Percentiles rank a stretch among this genome's conserved stretches.
phyloP scores from a whole-genome alignment of 2,888 invertebrate genomes.

The Clanis bilineata region DNA sequence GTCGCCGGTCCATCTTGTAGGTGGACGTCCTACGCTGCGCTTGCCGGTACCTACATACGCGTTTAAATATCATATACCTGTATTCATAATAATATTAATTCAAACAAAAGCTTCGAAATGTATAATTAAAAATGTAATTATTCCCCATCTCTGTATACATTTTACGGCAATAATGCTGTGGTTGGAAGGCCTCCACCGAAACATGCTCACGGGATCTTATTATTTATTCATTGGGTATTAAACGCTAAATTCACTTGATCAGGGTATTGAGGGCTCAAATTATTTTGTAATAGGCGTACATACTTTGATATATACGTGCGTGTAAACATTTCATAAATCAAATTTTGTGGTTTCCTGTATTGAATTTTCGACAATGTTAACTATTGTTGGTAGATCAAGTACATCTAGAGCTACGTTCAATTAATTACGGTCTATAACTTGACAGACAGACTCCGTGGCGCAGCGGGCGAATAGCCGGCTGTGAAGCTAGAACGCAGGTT shows the following conservation, averaged over 20 bases:
- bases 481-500: no score
- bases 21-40: no score
- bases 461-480: no score
- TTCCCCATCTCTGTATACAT: conserved; percentile 3
- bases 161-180: conserved; percentile 8
- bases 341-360: conserved; percentile 17
- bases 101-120: conserved; percentile 2
- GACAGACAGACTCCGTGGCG: no score
- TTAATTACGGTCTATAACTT: no score
- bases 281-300: conserved; percentile 16
- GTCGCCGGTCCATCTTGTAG: no score
- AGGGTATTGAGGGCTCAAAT: conserved; percentile 11
- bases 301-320: conserved; percentile 1
- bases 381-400: no score
- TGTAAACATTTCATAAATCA: conserved; percentile 15
- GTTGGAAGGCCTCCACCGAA: not conserved
- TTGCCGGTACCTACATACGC: no score
- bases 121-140: conserved; percentile 4
- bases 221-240: conserved; percentile 20
- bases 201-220: conserved; percentile 13
- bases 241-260: conserved; percentile 17
- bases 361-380: not conserved
- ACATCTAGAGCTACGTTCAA: no score
- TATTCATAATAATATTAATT: not conserved
- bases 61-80: no score